These are phyloP conservation scores for Miniopterus natalensis DNA, from an alignment of 2,113 vertebrate species.

Conservation along the genomic window DNA sequence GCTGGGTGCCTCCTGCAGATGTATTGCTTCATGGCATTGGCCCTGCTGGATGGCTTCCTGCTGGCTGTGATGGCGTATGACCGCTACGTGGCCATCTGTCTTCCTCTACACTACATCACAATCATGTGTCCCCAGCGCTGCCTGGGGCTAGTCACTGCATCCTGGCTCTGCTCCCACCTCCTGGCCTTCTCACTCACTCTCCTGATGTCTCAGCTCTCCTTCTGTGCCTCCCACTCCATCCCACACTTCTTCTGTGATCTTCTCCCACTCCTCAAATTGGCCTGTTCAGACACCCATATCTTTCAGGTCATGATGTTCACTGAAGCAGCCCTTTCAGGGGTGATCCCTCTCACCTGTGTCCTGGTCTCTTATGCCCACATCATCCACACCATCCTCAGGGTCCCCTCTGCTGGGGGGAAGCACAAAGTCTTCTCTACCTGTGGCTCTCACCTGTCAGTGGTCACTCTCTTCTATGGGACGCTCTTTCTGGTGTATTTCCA, in stretches of 20 bases:
- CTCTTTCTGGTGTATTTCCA: constrained; percentile 60
- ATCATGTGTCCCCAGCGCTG: constrained; percentile 51
- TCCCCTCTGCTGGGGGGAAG: constrained; percentile 43
- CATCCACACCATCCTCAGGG: constrained; percentile 35
- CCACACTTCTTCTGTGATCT: constrained; percentile 79
- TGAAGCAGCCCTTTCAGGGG: constrained; percentile 53
- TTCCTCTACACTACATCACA: constrained; percentile 48
- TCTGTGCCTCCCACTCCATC: constrained; percentile 72
- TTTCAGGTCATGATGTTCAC: constrained; percentile 68
- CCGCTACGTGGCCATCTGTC: constrained; percentile 69
- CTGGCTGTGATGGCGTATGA: constrained; percentile 73
- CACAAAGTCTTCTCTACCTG: constrained; percentile 69
- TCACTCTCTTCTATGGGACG: constrained; percentile 63
- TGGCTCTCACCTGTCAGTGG: constrained; percentile 59
- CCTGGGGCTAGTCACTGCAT: neutral
- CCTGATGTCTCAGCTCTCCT: constrained; percentile 57
- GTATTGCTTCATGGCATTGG: constrained; percentile 67
- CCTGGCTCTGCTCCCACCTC: constrained; percentile 64
- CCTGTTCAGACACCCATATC: constrained; percentile 67
- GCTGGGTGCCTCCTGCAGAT: constrained; percentile 59
- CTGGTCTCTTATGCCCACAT: constrained; percentile 66
- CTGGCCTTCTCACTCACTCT: constrained; percentile 64
- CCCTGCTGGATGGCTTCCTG: constrained; percentile 70
- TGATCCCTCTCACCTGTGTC: constrained; percentile 60
- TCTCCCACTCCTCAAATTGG: constrained; percentile 58